A percentile compares a stretch with the other conserved stretches of the same genome.
Evolutionary conservation across 2,797 vertebrate species (phyloP).

Genomic region (Nyctalus aviator): DNA sequence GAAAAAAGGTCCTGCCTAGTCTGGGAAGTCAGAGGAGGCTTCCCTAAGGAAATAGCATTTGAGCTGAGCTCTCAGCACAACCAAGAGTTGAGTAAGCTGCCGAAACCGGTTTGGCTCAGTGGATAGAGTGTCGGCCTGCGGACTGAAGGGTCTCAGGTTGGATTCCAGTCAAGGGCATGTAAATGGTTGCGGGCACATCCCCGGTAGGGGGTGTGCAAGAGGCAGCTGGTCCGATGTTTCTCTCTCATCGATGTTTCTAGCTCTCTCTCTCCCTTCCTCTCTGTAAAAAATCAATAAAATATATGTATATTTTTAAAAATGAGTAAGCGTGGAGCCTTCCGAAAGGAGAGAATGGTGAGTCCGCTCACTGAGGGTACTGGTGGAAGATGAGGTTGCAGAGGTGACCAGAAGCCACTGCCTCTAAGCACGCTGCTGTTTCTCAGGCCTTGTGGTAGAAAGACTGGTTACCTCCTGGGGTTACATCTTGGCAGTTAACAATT

Average conservation of each 20-base stretch:
- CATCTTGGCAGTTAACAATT: not conserved
- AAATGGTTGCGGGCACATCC: too few species aligned
- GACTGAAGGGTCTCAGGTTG: too few species aligned
- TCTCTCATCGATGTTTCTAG: too few species aligned
- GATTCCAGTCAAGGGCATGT: too few species aligned
- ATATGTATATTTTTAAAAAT: not conserved
- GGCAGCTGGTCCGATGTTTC: too few species aligned
- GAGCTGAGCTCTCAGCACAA: not conserved
- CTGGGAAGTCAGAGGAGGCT: not conserved
- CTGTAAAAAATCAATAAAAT: too few species aligned
- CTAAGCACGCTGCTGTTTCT: too few species aligned
- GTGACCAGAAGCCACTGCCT: not conserved
- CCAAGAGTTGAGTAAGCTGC: not conserved
- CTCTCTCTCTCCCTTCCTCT: too few species aligned
- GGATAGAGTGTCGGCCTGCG: too few species aligned
- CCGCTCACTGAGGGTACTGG: not conserved
- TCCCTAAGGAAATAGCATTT: not conserved
- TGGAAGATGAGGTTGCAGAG: not conserved
- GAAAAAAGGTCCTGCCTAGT: not conserved
- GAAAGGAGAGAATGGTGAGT: not conserved
- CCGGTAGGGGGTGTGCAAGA: too few species aligned
- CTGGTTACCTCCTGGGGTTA: not conserved
- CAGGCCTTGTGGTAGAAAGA: too few species aligned
- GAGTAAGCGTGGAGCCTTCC: not conserved
- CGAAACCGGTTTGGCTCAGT: too few species aligned